These are phyloP conservation scores for Furcula furcula DNA, from an alignment of 2,888 invertebrate species.

Conservation along the genomic window DNA sequence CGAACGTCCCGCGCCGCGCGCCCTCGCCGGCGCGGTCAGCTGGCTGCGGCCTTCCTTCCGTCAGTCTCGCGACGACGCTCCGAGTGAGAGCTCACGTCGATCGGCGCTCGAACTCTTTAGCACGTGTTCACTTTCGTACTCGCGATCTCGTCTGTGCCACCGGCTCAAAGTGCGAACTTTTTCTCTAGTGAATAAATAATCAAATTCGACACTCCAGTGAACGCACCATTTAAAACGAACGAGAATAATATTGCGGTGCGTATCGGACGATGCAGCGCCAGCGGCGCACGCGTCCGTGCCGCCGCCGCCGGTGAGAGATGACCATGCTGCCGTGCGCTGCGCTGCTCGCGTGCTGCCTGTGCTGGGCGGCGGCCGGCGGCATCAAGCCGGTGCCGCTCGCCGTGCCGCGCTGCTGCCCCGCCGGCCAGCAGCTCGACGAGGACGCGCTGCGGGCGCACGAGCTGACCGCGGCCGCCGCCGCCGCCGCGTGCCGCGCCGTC, in stretches of 20 bases:
- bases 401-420: conserved; percentile 48
- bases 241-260: no score
- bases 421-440: conserved; percentile 37
- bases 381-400: conserved; percentile 37
- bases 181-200: no score
- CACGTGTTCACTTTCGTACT: conserved; percentile 50
- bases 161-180: no score
- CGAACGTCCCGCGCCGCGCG: conserved; percentile 5
- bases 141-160: conserved; percentile 3
- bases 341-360: conserved; percentile 27
- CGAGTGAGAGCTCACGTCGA: conserved; percentile 40
- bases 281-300: conserved; percentile 19
- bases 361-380: conserved; percentile 36
- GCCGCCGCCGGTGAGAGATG: conserved; percentile 42
- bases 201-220: no score
- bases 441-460: conserved; percentile 43
- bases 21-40: conserved; percentile 2
- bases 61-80: conserved; percentile 38
- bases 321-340: conserved; percentile 7
- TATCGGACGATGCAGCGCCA: conserved; percentile 17
- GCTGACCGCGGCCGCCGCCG: conserved; percentile 46
- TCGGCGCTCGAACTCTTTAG: conserved; percentile 4
- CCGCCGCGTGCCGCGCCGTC: conserved; percentile 76
- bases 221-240: no score
- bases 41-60: conserved; percentile 8